phyloP scores from a whole-genome alignment of 1,140 invertebrate species.

The Heliconius hewitsoni region DNA sequence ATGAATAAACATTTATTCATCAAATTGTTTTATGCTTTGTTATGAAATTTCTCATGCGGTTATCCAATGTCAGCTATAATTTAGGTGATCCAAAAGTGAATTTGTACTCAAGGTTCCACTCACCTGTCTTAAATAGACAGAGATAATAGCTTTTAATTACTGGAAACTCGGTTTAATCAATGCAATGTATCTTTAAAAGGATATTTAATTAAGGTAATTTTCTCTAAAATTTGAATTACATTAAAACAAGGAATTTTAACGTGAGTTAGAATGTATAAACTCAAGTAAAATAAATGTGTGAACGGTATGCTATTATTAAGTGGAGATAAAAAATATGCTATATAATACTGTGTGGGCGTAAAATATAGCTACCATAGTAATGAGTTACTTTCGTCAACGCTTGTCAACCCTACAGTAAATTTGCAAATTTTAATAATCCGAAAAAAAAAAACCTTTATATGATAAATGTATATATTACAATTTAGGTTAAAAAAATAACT shows the following conservation, averaged over 20 bases:
- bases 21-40: slow-evolving; percentile 18
- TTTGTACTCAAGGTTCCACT: slow-evolving; percentile 33
- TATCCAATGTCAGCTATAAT: slow-evolving; percentile 32
- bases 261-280: too few relatives aligned
- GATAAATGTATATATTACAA: too few relatives aligned
- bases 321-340: too few relatives aligned
- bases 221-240: not conserved
- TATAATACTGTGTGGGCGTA: too few relatives aligned
- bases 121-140: slow-evolving; percentile 11
- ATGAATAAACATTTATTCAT: too few relatives aligned
- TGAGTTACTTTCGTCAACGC: too few relatives aligned
- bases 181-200: not conserved
- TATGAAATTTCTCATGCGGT: slow-evolving; percentile 27
- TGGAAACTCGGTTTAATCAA: not conserved
- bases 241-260: not conserved
- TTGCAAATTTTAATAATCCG: too few relatives aligned
- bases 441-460: too few relatives aligned
- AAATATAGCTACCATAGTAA: not conserved
- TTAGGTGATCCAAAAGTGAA: slow-evolving; percentile 27
- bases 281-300: too few relatives aligned
- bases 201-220: not conserved
- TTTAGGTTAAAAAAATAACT: too few relatives aligned
- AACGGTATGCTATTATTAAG: too few relatives aligned
- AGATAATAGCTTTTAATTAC: not conserved
- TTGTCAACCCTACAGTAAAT: too few relatives aligned